These are phyloP conservation scores for Terrapene triunguis DNA, from an alignment of 2,113 vertebrate genomes.

Conservation along the genomic window DNA sequence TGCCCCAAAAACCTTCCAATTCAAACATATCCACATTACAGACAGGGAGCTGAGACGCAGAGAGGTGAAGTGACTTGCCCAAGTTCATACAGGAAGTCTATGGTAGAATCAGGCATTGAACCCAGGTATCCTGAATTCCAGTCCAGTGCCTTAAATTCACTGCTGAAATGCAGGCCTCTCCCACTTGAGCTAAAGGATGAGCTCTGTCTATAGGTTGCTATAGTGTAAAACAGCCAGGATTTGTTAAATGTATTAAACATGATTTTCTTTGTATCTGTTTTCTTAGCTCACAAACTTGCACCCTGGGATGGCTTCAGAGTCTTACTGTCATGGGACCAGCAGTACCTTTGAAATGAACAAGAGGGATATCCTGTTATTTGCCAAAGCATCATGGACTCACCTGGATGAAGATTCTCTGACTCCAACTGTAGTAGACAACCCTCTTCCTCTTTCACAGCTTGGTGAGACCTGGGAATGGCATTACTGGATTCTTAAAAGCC, in stretches of 20 bases:
- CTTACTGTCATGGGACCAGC: not conserved
- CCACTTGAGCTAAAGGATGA: not conserved
- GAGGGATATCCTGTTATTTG: conserved; percentile 22
- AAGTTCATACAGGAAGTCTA: not conserved
- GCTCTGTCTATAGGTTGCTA: not conserved
- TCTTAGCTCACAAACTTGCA: conserved; percentile 1
- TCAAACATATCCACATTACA: not conserved
- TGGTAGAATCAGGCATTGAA: not conserved
- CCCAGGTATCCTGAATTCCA: not conserved
- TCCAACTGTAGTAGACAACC: not conserved
- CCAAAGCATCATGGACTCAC: not conserved
- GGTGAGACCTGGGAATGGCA: conserved; percentile 1
- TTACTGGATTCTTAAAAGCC: not conserved
- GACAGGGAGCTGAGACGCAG: not conserved
- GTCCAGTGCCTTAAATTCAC: not conserved
- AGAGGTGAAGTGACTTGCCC: not conserved
- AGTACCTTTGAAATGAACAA: conserved; percentile 10
- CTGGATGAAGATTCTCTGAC: conserved; percentile 21
- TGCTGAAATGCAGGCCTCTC: not conserved
- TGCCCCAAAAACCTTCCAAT: not conserved
- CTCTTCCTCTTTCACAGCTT: not conserved
- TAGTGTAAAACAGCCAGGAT: not conserved
- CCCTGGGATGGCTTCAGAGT: conserved; percentile 36
- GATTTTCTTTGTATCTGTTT: not conserved
- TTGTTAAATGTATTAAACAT: not conserved